Conservation (phyloP, 2,888 invertebrate genomes). For the Cheilosia grossa region DNA sequence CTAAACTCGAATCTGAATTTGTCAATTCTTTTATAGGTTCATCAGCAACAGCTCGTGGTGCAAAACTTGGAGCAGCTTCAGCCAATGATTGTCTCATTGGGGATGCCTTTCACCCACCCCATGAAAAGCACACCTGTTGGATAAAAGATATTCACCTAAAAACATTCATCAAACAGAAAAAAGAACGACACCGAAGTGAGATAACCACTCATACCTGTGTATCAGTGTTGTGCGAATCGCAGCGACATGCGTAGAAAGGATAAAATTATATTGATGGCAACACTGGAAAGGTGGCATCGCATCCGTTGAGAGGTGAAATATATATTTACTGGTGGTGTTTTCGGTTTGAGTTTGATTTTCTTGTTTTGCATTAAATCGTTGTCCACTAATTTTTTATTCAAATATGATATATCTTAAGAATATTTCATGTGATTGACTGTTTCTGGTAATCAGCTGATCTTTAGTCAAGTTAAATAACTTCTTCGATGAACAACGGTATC, state of each 20-base stretch:
- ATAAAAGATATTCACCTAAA: constrained; percentile 44
- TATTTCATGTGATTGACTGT: too few relatives aligned
- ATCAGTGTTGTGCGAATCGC: constrained; percentile 23
- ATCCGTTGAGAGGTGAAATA: constrained; percentile 35
- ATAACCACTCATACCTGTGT: constrained; percentile 21
- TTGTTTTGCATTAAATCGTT: not conserved
- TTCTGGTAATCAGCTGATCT: too few relatives aligned
- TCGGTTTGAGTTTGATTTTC: not conserved
- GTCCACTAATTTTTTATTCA: too few relatives aligned
- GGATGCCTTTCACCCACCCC: constrained; percentile 5
- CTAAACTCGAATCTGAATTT: constrained; percentile 74
- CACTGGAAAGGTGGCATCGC: constrained; percentile 41
- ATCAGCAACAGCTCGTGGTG: constrained; percentile 33
- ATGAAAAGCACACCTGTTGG: constrained; percentile 58
- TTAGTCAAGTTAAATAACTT: too few relatives aligned
- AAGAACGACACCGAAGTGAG: constrained; percentile 16
- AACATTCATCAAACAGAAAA: constrained; percentile 34
- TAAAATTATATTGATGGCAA: constrained; percentile 39
- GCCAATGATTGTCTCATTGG: constrained; percentile 39
- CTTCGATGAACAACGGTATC: too few relatives aligned
- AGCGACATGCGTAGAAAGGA: constrained; percentile 64
- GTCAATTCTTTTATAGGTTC: constrained; percentile 75
- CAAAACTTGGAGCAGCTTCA: constrained; percentile 29
- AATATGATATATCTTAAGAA: too few relatives aligned
- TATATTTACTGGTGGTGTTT: not conserved